These are phyloP conservation scores for Smittia aterrima DNA, from an alignment of 2,888 invertebrate species.

Conservation along the genomic window DNA sequence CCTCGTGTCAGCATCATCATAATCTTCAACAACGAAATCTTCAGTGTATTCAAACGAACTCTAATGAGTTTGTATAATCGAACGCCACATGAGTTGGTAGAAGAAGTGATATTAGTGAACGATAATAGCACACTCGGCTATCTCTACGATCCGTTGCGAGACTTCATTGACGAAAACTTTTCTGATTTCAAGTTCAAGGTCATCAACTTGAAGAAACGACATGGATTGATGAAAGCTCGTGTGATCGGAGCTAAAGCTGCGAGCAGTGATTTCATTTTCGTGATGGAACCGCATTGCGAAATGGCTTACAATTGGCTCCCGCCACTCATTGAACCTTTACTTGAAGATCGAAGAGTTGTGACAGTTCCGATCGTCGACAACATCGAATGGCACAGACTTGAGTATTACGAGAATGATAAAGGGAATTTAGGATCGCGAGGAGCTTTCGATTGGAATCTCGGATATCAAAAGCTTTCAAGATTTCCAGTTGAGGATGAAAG, in stretches of 20 bases:
- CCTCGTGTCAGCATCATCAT: slow-evolving; percentile 29
- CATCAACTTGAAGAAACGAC: not conserved
- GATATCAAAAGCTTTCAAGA: slow-evolving; percentile 53
- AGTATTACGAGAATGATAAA: not conserved
- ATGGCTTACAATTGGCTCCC: slow-evolving; percentile 26
- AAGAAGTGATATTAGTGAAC: slow-evolving; percentile 40
- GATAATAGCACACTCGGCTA: slow-evolving; percentile 1
- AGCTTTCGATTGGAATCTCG: slow-evolving; percentile 19
- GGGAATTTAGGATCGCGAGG: slow-evolving; percentile 24
- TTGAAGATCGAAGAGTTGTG: not conserved
- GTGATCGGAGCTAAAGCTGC: slow-evolving; percentile 14
- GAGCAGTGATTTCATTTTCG: slow-evolving; percentile 5
- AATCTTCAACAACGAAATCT: slow-evolving; percentile 23
- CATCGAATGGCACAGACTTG: not conserved
- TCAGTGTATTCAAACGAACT: not conserved
- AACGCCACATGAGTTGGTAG: slow-evolving; percentile 18
- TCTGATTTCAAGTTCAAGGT: not conserved
- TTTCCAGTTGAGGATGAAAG: slow-evolving; percentile 63
- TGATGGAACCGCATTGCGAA: slow-evolving; percentile 32
- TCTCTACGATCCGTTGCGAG: slow-evolving; percentile 11
- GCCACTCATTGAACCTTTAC: slow-evolving; percentile 19
- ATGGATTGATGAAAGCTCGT: slow-evolving; percentile 19
- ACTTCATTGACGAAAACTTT: slow-evolving; percentile 4
- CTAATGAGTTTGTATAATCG: slow-evolving; percentile 21
- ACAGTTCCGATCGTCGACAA: slow-evolving; percentile 48